Percentiles rank a stretch among this genome's conserved stretches.
Conservation (phyloP, 30 jellyfish, hydroid and myxozoan genomes). For the Chrysaora quinquecirrha region DNA sequence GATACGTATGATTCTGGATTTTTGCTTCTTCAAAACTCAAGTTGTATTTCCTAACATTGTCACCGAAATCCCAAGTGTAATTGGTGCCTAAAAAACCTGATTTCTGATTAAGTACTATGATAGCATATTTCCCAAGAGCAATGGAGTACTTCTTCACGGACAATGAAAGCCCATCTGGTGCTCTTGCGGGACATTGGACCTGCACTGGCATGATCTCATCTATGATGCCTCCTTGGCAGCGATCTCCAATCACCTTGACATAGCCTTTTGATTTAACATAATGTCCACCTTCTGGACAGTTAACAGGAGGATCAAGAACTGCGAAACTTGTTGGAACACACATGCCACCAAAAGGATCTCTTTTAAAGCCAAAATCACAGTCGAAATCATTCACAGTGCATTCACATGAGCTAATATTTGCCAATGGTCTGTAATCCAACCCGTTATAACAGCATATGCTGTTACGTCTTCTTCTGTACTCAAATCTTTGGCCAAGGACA, state of each 20-base stretch:
- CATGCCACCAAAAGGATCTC: constrained; percentile 27
- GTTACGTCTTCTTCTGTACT: constrained; percentile 30
- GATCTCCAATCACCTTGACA: constrained; percentile 63
- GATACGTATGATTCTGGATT: constrained; percentile 37
- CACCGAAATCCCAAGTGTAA: constrained; percentile 86
- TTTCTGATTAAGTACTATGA: constrained; percentile 46
- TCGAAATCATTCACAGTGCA: constrained; percentile 82
- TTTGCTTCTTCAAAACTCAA: constrained; percentile 62
- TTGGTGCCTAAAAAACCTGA: constrained; percentile 69
- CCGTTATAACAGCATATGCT: constrained; percentile 67
- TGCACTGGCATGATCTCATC: constrained; percentile 62
- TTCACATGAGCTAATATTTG: constrained; percentile 59
- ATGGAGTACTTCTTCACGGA: constrained; percentile 51
- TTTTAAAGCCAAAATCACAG: constrained; percentile 72
- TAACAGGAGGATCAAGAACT: constrained; percentile 38
- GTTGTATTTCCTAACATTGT: constrained; percentile 44
- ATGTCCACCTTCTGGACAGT: constrained; percentile 68
- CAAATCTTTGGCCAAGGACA: constrained; percentile 51
- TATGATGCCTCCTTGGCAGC: constrained; percentile 85
- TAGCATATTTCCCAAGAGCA: constrained; percentile 55
- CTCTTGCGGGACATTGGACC: constrained; percentile 68
- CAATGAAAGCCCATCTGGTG: constrained; percentile 71
- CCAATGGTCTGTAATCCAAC: constrained; percentile 11
- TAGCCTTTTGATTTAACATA: constrained; percentile 76
- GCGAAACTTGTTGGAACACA: constrained; percentile 78